A percentile compares a stretch with the other conserved stretches of the same genome.
Evolutionary conservation across 1,140 invertebrate species (phyloP).

Genomic region (Bombus fervidus): DNA sequence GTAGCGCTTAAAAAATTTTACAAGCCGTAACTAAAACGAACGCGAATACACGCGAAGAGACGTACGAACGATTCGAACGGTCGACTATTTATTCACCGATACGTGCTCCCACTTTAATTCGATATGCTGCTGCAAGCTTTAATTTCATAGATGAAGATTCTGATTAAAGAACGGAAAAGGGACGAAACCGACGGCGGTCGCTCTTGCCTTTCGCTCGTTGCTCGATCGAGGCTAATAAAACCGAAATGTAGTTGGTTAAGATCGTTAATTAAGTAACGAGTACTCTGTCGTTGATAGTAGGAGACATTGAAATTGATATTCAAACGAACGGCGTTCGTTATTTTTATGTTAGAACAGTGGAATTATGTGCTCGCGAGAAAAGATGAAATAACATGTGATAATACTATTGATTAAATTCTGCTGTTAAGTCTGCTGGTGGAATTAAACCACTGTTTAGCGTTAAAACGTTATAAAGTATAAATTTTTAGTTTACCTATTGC

Average conservation of each 20-base stretch:
- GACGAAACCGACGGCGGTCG: not conserved
- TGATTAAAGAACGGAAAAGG: not conserved
- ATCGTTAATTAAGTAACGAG: slow-evolving; percentile 4
- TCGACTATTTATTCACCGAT: slow-evolving; percentile 3
- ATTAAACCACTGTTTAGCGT: not conserved
- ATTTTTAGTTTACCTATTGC: too few relatives aligned
- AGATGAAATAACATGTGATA: not conserved
- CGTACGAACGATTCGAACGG: slow-evolving; percentile 21
- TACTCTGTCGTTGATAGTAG: not conserved
- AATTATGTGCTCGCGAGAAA: not conserved
- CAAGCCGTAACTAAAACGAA: not conserved
- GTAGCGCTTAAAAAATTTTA: slow-evolving; percentile 43
- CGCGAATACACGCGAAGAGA: not conserved
- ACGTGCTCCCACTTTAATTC: not conserved
- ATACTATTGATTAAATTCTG: not conserved
- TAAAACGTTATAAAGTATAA: too few relatives aligned
- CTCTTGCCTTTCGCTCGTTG: not conserved
- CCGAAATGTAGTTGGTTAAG: slow-evolving; percentile 6
- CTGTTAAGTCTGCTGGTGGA: not conserved
- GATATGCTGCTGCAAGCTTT: not conserved
- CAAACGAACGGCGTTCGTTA: not conserved
- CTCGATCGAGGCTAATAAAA: not conserved
- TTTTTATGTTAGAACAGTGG: not conserved
- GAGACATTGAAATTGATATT: not conserved
- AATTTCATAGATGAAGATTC: slow-evolving; percentile 37